Percentiles rank a stretch among this genome's conserved stretches.
phyloP scores from a whole-genome alignment of 1,140 invertebrate species.

The Ectropis grisescens region DNA sequence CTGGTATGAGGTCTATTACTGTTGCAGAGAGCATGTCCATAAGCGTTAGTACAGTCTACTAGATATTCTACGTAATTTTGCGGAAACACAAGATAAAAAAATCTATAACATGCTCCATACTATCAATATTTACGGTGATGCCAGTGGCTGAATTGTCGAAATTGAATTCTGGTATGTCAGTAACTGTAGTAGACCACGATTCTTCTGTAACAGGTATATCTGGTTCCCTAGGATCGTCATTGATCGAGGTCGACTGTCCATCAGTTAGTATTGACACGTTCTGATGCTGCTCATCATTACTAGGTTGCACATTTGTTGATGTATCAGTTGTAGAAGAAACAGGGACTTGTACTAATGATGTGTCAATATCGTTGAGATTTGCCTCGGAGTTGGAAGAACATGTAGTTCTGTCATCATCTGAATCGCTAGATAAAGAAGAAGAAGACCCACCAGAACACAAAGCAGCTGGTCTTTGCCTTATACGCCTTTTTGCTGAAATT shows the following conservation, averaged over 20 bases:
- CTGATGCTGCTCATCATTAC: too few species aligned
- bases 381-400: too few species aligned
- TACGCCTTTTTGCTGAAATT: constrained; percentile 4
- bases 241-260: too few species aligned
- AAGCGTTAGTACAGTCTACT: constrained; percentile 15
- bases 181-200: constrained; percentile 1
- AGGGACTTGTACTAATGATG: too few species aligned
- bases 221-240: too few species aligned
- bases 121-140: constrained; percentile 12
- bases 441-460: constrained; percentile 6
- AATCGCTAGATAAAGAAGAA: constrained; percentile 9
- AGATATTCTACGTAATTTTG: constrained; percentile 15
- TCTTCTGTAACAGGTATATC: too few species aligned
- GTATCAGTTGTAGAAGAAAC: too few species aligned
- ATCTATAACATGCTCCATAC: constrained; percentile 7
- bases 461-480: constrained; percentile 4
- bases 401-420: constrained; percentile 1
- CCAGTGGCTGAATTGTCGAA: constrained; percentile 12
- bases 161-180: constrained; percentile 15
- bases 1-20: constrained; percentile 13
- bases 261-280: too few species aligned
- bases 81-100: constrained; percentile 17
- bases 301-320: too few species aligned
- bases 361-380: too few species aligned
- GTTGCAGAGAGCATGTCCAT: constrained; percentile 10